phyloP scores from a whole-genome alignment of 2,888 invertebrate species.

The Aspidiotus rigidus region DNA sequence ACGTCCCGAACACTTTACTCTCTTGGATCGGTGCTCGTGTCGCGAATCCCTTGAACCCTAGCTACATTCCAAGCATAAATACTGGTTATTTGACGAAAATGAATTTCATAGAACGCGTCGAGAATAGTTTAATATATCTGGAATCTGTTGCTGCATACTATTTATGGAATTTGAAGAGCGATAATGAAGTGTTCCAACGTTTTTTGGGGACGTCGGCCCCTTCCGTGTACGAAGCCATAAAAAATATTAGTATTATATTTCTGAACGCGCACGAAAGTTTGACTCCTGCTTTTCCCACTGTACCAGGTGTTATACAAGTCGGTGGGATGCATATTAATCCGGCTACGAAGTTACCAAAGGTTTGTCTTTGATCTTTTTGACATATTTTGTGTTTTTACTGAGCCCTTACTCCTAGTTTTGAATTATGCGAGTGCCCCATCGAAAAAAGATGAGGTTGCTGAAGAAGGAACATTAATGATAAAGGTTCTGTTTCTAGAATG shows the following conservation, averaged over 20 bases:
- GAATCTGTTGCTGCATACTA: background rate
- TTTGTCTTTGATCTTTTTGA: background rate
- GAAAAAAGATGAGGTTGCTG: no score
- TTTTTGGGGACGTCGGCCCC: background rate
- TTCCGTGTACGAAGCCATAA: constrained; percentile 6
- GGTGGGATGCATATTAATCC: constrained; percentile 23
- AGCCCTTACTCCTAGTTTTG: no score
- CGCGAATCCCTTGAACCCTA: constrained; percentile 18
- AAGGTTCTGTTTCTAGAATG: no score
- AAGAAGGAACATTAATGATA: no score
- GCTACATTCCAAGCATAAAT: constrained; percentile 10
- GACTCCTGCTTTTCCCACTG: constrained; percentile 6
- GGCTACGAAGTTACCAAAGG: constrained; percentile 9
- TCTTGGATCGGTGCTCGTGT: constrained; percentile 14
- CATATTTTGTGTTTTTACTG: no score
- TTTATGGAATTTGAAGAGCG: background rate
- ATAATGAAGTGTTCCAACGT: background rate
- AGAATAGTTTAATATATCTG: constrained; percentile 11
- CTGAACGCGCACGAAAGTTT: background rate
- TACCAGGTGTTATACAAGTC: constrained; percentile 13
- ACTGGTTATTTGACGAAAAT: constrained; percentile 6
- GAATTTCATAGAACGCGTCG: constrained; percentile 12
- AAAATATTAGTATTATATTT: constrained; percentile 25
- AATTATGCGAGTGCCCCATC: no score
- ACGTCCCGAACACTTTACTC: constrained; percentile 18